A percentile compares a stretch with the other conserved stretches of the same genome.
phyloP scores from a whole-genome alignment of 2,113 vertebrate species.

The Menura novaehollandiae region DNA sequence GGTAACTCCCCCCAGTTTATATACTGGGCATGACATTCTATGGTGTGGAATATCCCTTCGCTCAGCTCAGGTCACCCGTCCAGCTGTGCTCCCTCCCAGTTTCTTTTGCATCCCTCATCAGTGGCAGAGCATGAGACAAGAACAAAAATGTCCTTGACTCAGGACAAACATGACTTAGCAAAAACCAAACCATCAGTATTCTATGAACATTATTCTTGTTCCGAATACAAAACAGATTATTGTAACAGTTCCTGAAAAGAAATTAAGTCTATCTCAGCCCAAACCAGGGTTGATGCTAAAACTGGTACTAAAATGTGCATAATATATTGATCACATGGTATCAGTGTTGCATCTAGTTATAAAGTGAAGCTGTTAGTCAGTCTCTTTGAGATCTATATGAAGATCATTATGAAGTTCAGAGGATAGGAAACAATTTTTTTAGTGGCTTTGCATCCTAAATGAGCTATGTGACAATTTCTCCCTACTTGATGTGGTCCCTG shows the following conservation, averaged over 20 bases:
- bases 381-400: background rate
- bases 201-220: background rate
- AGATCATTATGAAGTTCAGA: background rate
- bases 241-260: background rate
- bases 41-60: background rate
- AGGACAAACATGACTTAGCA: accelerated
- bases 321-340: background rate
- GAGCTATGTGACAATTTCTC: background rate
- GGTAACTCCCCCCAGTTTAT: background rate
- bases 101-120: background rate
- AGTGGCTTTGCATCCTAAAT: background rate
- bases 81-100: background rate
- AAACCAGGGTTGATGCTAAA: background rate
- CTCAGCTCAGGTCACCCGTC: background rate
- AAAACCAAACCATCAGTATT: background rate
- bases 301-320: background rate
- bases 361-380: background rate
- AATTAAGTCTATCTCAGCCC: background rate
- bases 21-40: background rate
- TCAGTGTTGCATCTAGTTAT: background rate
- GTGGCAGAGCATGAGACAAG: background rate
- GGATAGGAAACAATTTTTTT: background rate
- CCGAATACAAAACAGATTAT: background rate
- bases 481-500: background rate
- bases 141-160: background rate